These are phyloP conservation scores for Gortyna flavago DNA, from an alignment of 2,888 invertebrate species.

Conservation along the genomic window DNA sequence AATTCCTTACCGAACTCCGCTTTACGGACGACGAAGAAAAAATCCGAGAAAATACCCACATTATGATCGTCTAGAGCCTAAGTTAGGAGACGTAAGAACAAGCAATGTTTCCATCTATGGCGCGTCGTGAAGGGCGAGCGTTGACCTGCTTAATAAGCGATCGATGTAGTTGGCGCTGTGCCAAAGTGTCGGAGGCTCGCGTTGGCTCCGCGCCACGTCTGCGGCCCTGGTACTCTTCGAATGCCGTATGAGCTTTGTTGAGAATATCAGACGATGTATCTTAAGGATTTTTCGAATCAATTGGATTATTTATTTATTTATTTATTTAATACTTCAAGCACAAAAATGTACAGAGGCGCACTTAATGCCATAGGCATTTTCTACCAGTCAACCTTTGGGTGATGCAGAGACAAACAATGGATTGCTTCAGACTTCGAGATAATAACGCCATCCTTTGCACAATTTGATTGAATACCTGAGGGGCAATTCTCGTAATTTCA, in stretches of 20 bases:
- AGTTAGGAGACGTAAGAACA: slow-evolving; percentile 37
- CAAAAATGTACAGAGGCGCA: too few species aligned
- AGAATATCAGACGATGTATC: slow-evolving; percentile 30
- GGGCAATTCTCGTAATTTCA: too few species aligned
- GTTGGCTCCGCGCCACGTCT: slow-evolving; percentile 71
- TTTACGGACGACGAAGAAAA: slow-evolving; percentile 7
- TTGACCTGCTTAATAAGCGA: slow-evolving; percentile 75
- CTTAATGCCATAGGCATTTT: too few species aligned
- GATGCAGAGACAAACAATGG: too few species aligned
- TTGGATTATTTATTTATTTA: too few species aligned
- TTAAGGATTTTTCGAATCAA: slow-evolving; percentile 40
- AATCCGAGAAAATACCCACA: slow-evolving; percentile 16
- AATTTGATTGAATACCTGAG: slow-evolving; percentile 5
- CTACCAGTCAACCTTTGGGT: too few species aligned
- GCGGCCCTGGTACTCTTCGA: slow-evolving; percentile 60
- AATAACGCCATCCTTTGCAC: slow-evolving; percentile 18
- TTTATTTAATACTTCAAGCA: too few species aligned
- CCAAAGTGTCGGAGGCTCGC: slow-evolving; percentile 67
- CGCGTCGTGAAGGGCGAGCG: slow-evolving; percentile 68
- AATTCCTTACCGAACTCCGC: slow-evolving; percentile 1
- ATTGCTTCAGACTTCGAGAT: slow-evolving; percentile 10
- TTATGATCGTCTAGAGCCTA: slow-evolving; percentile 25
- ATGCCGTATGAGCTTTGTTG: slow-evolving; percentile 46
- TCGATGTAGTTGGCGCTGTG: slow-evolving; percentile 75
- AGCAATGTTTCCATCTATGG: slow-evolving; percentile 65